Evolutionary conservation across 2,113 vertebrate genomes (phyloP).

Genomic region (Pyxicephalus adspersus): DNA sequence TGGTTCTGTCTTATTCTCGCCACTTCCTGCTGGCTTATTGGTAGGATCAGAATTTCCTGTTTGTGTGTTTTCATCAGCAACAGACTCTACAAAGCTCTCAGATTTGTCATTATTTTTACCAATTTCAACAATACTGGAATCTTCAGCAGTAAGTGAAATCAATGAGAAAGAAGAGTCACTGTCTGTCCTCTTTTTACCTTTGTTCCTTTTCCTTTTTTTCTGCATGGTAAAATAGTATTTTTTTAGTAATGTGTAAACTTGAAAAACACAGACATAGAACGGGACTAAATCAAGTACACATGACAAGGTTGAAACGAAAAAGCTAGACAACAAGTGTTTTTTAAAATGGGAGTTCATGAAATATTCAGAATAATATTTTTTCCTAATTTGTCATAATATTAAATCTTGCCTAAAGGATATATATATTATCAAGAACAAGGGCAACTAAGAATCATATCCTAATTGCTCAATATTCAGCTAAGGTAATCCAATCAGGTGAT

Average conservation of each 20-base stretch:
- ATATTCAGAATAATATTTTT: no score
- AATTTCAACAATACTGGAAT: not conserved
- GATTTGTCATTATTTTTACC: not conserved
- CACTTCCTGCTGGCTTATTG: not conserved
- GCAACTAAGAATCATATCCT: no score
- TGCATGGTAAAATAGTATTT: constrained; percentile 55
- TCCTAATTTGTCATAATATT: no score
- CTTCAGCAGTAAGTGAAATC: not conserved
- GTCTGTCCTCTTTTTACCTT: constrained; percentile 57
- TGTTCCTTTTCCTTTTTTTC: constrained; percentile 75
- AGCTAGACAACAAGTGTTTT: no score
- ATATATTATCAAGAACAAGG: no score
- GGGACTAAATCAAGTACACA: not conserved
- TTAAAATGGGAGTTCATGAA: no score
- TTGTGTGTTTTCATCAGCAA: not conserved
- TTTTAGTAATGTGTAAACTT: no score
- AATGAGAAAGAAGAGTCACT: not conserved
- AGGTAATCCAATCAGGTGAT: no score
- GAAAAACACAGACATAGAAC: constrained; percentile 16
- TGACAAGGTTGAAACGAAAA: not conserved
- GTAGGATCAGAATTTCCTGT: not conserved
- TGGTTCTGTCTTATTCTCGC: not conserved
- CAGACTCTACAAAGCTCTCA: not conserved
- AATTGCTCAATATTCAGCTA: no score
- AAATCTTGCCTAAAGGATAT: no score